Evolutionary conservation across 2,888 invertebrate species (phyloP), one percentile per base, ranked within the genome.

Genomic region (Drosophila neonasuta): DNA sequence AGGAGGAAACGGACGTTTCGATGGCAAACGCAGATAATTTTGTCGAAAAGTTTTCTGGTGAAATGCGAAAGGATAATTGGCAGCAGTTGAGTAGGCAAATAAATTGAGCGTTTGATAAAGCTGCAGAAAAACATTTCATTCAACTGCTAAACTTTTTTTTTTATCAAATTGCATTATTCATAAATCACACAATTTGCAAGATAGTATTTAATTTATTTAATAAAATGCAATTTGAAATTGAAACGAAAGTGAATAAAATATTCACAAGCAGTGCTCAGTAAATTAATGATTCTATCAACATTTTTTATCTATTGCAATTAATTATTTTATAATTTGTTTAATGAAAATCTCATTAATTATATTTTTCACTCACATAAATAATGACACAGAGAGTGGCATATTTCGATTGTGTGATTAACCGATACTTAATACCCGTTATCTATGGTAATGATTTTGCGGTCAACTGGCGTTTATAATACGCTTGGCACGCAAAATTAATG

Each of bases 401-500:
- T 63, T 67, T 60, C 17, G 39, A 50, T 56, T 29, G 42, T n/a
- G 20, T 7, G 34, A 42, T 67, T 59, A 45, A 36, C 15, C 30
- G 11, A 24, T 9, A 50, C 13, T 49, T 42, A 71, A 48, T 64
- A 5, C 4, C 6, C 9, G 13, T 56, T 63, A 74, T 45, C 41
- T 42, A 7, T 45, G n/a, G 13, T 5, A 54, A 54, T 61, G 70
- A 52, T 54, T 39, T 13, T 15, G 11, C 17, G 30, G 32, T 17
- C 42, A 55, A 34, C 36, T 24, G 41, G 20, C 13, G 45, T 2
- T 30, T 36, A 11, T 13, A 58, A 39, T 2, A 6, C 3, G 10
- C 11, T 9, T 34, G 3, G 6, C 0, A 24, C 48, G 39, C 29
- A n/a, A 10, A 48, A 49, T 50, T 49, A 55, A 64, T 51, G 13